These are phyloP conservation scores for Helostoma temminkii DNA, from an alignment of 2,797 vertebrate species.

Conservation along the genomic window DNA sequence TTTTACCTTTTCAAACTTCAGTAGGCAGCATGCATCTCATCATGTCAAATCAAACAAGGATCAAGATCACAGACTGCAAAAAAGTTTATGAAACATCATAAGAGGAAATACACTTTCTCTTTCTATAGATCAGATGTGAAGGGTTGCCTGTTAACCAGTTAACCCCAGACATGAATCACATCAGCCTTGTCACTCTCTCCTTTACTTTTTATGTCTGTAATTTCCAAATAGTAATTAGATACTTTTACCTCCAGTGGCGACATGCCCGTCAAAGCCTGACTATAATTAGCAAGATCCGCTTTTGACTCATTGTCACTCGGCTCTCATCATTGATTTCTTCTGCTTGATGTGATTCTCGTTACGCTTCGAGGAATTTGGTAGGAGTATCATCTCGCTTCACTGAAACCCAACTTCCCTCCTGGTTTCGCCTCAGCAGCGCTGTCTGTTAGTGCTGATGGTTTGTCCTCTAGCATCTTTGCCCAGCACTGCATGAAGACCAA, in stretches of 20 bases:
- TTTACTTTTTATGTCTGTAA: constrained; percentile 13
- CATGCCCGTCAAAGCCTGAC: constrained; percentile 26
- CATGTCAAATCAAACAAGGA: constrained; percentile 25
- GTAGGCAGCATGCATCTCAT: neutral
- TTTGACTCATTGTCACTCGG: constrained; percentile 48
- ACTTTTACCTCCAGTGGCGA: constrained; percentile 21
- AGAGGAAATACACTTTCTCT: neutral
- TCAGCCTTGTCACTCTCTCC: neutral
- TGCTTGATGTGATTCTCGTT: constrained; percentile 46
- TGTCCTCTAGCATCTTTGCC: constrained; percentile 32
- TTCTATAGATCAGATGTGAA: constrained; percentile 17
- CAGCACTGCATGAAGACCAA: constrained; percentile 5
- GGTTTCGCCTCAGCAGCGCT: constrained; percentile 46
- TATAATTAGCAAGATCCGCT: constrained; percentile 43
- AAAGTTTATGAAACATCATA: neutral
- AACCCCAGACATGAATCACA: constrained; percentile 33
- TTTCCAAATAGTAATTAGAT: constrained; percentile 44
- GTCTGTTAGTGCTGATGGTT: constrained; percentile 36
- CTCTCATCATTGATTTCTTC: constrained; percentile 40
- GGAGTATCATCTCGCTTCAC: constrained; percentile 56
- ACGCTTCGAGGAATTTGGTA: constrained; percentile 41
- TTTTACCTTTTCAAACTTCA: neutral
- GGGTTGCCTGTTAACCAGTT: constrained; percentile 32
- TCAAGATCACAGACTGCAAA: constrained; percentile 12
- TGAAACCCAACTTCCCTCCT: constrained; percentile 37